Conservation (phyloP, 2,888 invertebrate species). For the Polydrusus tereticollis region DNA sequence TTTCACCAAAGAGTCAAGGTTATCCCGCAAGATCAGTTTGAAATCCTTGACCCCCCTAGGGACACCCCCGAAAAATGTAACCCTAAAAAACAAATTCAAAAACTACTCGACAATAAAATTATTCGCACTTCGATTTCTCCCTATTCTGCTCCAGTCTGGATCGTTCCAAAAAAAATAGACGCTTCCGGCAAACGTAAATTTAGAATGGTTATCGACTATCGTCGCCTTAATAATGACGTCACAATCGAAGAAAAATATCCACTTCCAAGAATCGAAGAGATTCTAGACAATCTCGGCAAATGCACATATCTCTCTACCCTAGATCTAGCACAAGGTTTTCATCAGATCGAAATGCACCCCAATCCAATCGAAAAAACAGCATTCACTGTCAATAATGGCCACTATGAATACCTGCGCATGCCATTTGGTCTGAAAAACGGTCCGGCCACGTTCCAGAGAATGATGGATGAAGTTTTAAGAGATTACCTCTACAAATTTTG, state of each 20-base stretch:
- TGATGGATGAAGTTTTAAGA: too few species aligned
- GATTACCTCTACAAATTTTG: too few species aligned
- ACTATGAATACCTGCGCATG: too few species aligned
- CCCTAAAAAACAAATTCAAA: not conserved
- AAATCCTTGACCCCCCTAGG: constrained; percentile 13
- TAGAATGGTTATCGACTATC: constrained; percentile 41
- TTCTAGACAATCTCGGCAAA: constrained; percentile 50
- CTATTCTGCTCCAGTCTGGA: constrained; percentile 39
- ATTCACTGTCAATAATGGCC: too few species aligned
- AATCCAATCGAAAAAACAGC: too few species aligned
- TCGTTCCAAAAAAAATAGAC: constrained; percentile 46
- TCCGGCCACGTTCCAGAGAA: too few species aligned
- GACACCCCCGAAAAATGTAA: constrained; percentile 24
- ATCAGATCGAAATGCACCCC: too few species aligned
- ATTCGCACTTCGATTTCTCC: constrained; percentile 36
- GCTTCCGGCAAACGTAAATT: constrained; percentile 45
- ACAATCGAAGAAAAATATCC: constrained; percentile 29
- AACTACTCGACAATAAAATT: constrained; percentile 36
- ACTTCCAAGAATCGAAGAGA: constrained; percentile 33
- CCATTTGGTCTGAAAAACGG: too few species aligned
- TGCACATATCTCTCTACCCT: constrained; percentile 52
- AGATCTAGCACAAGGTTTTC: too few species aligned
- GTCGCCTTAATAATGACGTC: constrained; percentile 15
- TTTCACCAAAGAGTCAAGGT: constrained; percentile 37
- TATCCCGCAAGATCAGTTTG: constrained; percentile 31